Conservation (phyloP, 2,888 invertebrate genomes). For the Hyposoter didymator region DNA sequence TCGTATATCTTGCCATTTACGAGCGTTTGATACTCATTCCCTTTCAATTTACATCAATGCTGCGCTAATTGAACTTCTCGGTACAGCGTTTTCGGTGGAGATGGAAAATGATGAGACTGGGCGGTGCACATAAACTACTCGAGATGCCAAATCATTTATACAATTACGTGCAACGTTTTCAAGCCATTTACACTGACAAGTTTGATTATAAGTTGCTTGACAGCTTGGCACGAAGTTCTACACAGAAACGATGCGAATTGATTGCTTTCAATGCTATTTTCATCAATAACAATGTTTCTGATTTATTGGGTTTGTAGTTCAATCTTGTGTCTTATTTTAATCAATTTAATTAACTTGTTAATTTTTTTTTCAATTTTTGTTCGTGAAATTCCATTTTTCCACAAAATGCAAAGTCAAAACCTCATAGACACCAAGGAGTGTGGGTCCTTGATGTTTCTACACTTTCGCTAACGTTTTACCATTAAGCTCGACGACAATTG, state of each 20-base stretch:
- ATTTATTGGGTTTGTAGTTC: not conserved
- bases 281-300: not conserved
- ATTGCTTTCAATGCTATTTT: not conserved
- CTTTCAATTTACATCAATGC: not conserved
- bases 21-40: not conserved
- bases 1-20: not conserved
- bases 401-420: not conserved
- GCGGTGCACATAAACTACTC: not conserved
- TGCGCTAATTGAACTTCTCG: not conserved
- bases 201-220: not conserved
- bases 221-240: not conserved
- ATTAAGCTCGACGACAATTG: conserved; percentile 20
- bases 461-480: not conserved
- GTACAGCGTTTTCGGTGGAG: not conserved
- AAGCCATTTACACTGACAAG: not conserved
- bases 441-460: not conserved
- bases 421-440: no score
- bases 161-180: not conserved
- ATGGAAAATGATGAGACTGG: not conserved
- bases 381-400: not conserved
- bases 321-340: not conserved
- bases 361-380: no score
- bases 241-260: not conserved
- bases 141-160: not conserved
- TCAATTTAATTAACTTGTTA: no score